Conservation (phyloP, 2,888 invertebrate species). For the Plagodis pulveraria region DNA sequence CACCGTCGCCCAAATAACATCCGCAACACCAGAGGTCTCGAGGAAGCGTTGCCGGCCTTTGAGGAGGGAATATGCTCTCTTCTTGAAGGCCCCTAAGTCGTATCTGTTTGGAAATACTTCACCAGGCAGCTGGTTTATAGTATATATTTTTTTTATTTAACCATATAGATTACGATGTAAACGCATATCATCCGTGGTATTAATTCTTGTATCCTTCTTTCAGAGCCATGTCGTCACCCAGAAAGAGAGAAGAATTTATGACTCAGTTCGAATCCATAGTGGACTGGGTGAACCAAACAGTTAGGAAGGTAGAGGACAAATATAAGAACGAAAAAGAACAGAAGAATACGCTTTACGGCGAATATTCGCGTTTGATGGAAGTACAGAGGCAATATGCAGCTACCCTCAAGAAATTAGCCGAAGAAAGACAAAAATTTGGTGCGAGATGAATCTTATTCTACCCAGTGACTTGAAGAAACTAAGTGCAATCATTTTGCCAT, state of each 20-base stretch:
- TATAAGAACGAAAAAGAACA: slow-evolving; percentile 70
- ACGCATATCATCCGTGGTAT: too few relatives aligned
- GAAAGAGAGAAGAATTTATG: slow-evolving; percentile 94
- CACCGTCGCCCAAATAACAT: too few relatives aligned
- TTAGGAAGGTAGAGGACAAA: slow-evolving; percentile 88
- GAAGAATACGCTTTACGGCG: slow-evolving; percentile 64
- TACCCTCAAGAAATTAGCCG: slow-evolving; percentile 71
- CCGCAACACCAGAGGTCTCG: too few relatives aligned
- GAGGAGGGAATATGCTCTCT: too few relatives aligned
- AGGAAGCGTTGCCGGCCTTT: too few relatives aligned
- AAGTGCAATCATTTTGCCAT: slow-evolving; percentile 33
- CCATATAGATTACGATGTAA: too few relatives aligned
- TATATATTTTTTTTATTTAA: too few relatives aligned
- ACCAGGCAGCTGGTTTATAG: too few relatives aligned
- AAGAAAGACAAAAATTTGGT: slow-evolving; percentile 63
- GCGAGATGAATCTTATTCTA: slow-evolving; percentile 26
- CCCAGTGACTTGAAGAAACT: slow-evolving; percentile 4
- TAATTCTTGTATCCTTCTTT: slow-evolving; percentile 28
- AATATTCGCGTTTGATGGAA: slow-evolving; percentile 73
- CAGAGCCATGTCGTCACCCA: slow-evolving; percentile 93
- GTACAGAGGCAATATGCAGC: slow-evolving; percentile 78
- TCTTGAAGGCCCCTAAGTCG: too few relatives aligned
- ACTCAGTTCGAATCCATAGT: slow-evolving; percentile 96
- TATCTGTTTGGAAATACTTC: too few relatives aligned
- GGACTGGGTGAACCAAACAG: slow-evolving; percentile 94